Evolutionary conservation across 2,888 invertebrate genomes (phyloP).

Genomic region (Apodemia hepburni): DNA sequence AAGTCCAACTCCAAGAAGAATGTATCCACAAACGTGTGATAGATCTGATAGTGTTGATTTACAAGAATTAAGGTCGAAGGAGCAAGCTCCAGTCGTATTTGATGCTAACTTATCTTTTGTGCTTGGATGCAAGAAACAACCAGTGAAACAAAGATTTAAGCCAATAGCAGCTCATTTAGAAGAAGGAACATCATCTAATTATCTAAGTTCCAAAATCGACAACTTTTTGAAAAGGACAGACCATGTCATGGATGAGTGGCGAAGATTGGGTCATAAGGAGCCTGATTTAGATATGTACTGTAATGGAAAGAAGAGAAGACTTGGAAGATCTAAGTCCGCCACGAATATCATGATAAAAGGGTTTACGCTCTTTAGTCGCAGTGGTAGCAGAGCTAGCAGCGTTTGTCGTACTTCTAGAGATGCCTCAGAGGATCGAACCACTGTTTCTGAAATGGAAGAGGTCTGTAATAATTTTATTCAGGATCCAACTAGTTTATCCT

Average conservation of each 20-base stretch:
- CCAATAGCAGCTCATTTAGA: conserved; percentile 89
- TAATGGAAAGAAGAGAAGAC: conserved; percentile 53
- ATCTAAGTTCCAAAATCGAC: conserved; percentile 87
- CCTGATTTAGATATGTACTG: conserved; percentile 56
- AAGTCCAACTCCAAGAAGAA: conserved; percentile 82
- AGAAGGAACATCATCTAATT: conserved; percentile 88
- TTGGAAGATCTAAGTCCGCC: conserved; percentile 85
- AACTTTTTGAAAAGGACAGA: conserved; percentile 91
- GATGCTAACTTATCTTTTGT: conserved; percentile 91
- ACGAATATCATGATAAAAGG: conserved; percentile 92
- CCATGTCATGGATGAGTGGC: conserved; percentile 94
- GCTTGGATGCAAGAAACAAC: conserved; percentile 86
- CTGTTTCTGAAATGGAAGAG: conserved; percentile 84
- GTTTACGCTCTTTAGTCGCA: conserved; percentile 83
- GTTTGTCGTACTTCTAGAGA: conserved; percentile 73
- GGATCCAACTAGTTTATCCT: no score
- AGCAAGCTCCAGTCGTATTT: conserved; percentile 89
- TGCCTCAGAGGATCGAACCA: conserved; percentile 82
- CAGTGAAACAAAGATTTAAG: conserved; percentile 83
- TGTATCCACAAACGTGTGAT: conserved; percentile 83
- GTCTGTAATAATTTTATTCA: conserved; percentile 45
- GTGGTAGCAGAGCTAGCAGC: conserved; percentile 79
- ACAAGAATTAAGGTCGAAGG: conserved; percentile 82
- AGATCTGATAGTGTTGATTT: conserved; percentile 68
- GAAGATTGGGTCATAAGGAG: conserved; percentile 82